Evolutionary conservation across 1,140 invertebrate genomes (phyloP), one percentile per base, ranked within the genome.

Genomic region (Neodiprion lecontei): DNA sequence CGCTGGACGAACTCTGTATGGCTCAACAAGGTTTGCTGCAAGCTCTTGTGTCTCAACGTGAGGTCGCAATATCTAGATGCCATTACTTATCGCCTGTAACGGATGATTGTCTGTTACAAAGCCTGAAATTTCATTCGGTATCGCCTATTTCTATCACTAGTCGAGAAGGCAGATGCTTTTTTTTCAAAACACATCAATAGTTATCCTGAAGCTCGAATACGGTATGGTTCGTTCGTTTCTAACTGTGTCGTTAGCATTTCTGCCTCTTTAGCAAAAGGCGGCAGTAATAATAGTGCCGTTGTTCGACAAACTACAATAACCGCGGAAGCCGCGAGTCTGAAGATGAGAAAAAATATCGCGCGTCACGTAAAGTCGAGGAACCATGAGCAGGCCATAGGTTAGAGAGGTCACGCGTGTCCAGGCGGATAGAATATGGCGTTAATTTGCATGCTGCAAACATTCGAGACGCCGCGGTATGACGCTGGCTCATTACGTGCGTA

Each of bases 1-100:
- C 84, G 78, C 72, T 73, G 5, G 1, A 40, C 28, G 5, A 40
- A 40, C 28, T 40, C 28, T 1, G 75, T 74, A 77, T 80, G 74
- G 76, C 76, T 72, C 28, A 12, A 5, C 53, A 61, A 61, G 53
- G 53, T 61, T 61, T 9, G 9, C 53, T 14, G 53, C 53, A 17
- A 17, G 9, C 11, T 61, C n/a, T 61, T 8, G 9, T 17, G 53
- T 61, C 53, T 61, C 0, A 40, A 40, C 28, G 28, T 21, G 17
- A 21, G 0, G 28, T 40, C 5, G 5, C 28, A 40, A 40, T 40
- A 40, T 40, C 28, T 40, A 2, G 28, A 40, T 40, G 28, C 1
- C 1, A 40, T 21, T 0, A 40, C 28, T 40, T 0, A 40, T 3
- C 28, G 28, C 28, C 1, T 40, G 2, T 40, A 40, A 40, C 28